phyloP scores from a whole-genome alignment of 2,888 invertebrate genomes.

The Cerceris ruficornis region DNA sequence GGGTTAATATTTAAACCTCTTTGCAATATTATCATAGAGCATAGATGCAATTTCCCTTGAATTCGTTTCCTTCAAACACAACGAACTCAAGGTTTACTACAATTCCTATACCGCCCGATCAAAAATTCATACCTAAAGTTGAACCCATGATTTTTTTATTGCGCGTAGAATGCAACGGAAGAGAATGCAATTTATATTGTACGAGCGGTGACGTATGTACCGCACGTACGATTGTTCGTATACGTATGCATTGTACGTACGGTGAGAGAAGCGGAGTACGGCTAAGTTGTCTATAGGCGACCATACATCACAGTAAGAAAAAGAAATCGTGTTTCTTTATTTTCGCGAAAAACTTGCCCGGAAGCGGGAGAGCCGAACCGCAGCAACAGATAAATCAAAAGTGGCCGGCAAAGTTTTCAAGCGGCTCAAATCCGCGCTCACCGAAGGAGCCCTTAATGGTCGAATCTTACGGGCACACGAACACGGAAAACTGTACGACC shows the following conservation, averaged over 20 bases:
- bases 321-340: conserved; percentile 51
- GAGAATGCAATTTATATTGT: not conserved
- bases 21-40: no score
- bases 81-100: no score
- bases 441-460: conserved; percentile 24
- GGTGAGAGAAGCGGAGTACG: not conserved
- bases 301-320: conserved; percentile 20
- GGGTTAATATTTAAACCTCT: no score
- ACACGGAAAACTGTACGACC: not conserved
- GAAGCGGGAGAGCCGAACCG: conserved; percentile 38
- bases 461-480: conserved; percentile 9
- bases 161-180: conserved; percentile 10
- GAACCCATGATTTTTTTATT: no score
- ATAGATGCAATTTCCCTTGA: no score
- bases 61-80: no score
- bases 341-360: conserved; percentile 48
- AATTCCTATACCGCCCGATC: no score
- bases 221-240: not conserved
- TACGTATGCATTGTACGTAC: not conserved
- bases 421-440: conserved; percentile 42
- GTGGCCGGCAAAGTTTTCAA: conserved; percentile 57
- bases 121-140: no score
- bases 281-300: conserved; percentile 4
- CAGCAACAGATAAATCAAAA: conserved; percentile 66
- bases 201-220: not conserved